Conservation (phyloP, 2,797 vertebrate species). For the Epinephelus awoara region DNA sequence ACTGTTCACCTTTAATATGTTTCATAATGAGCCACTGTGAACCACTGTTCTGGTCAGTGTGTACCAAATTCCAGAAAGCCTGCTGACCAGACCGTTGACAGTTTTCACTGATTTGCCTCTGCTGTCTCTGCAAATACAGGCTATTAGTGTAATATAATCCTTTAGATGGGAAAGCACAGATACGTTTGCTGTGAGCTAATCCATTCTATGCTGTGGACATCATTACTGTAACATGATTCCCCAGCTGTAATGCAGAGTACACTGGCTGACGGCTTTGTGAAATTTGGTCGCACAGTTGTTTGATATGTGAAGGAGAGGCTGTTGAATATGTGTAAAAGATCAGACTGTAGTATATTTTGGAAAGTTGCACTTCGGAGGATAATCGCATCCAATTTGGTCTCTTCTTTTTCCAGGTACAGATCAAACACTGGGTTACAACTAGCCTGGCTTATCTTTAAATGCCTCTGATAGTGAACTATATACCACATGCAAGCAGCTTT, state of each 20-base stretch:
- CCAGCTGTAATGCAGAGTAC: conserved; percentile 33
- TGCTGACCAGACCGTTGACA: conserved; percentile 54
- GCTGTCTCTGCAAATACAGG: conserved; percentile 60
- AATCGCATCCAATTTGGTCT: conserved; percentile 12
- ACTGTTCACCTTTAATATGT: background rate
- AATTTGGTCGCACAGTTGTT: conserved; percentile 68
- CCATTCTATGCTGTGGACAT: conserved; percentile 53
- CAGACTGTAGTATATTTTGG: conserved; percentile 23
- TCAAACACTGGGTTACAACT: conserved; percentile 46
- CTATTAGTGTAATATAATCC: conserved; percentile 68
- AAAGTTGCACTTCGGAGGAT: conserved; percentile 37
- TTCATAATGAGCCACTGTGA: conserved; percentile 56
- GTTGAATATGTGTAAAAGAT: conserved; percentile 27
- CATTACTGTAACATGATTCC: conserved; percentile 63
- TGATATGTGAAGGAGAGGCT: conserved; percentile 56
- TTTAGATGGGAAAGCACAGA: conserved; percentile 47
- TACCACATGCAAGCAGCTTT: conserved; percentile 66
- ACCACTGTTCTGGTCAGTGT: conserved; percentile 53
- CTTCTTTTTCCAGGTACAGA: conserved; percentile 25
- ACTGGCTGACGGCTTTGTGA: conserved; percentile 65
- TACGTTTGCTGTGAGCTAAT: conserved; percentile 49
- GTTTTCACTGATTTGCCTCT: conserved; percentile 47
- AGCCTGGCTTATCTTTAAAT: conserved; percentile 43
- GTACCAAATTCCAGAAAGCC: conserved; percentile 79
- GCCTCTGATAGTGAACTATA: conserved; percentile 44